A percentile compares a stretch with the other conserved stretches of the same genome.
Evolutionary conservation across 2,797 vertebrate species (phyloP).

Genomic region (Carduelis carduelis): DNA sequence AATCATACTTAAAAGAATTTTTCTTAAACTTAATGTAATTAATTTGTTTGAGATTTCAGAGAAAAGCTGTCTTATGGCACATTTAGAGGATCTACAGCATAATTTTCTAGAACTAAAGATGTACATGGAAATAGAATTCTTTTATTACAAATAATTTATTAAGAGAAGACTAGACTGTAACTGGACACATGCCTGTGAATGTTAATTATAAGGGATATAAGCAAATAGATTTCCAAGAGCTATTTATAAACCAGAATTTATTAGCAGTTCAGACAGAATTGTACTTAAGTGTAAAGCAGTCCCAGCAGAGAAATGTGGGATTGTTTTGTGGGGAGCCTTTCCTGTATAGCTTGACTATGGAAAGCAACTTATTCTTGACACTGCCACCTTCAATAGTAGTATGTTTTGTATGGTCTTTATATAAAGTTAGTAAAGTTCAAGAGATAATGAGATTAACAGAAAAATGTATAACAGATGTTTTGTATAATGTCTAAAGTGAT

Average conservation of each 20-base stretch:
- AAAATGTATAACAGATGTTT: conserved; percentile 37
- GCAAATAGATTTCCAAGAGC: neutral
- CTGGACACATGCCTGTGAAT: neutral
- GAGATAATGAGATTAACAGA: conserved; percentile 48
- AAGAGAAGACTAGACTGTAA: conserved; percentile 8
- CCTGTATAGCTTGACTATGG: neutral
- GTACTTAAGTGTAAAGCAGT: neutral
- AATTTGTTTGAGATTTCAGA: neutral
- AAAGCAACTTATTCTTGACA: conserved; percentile 7
- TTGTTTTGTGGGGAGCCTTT: neutral
- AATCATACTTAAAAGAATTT: neutral
- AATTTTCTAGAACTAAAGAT: neutral
- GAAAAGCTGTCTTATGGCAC: neutral
- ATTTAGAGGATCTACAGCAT: neutral
- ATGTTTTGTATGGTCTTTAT: neutral
- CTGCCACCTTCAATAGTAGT: neutral
- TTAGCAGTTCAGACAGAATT: neutral
- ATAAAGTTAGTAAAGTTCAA: neutral
- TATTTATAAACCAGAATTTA: conserved; percentile 1
- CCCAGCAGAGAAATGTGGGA: neutral
- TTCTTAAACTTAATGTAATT: neutral
- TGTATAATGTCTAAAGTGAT: neutral
- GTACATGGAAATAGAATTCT: neutral
- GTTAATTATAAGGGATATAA: neutral
- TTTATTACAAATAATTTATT: conserved; percentile 12